Conservation (phyloP, 1,140 invertebrate genomes). For the Drosophila sp. region DNA sequence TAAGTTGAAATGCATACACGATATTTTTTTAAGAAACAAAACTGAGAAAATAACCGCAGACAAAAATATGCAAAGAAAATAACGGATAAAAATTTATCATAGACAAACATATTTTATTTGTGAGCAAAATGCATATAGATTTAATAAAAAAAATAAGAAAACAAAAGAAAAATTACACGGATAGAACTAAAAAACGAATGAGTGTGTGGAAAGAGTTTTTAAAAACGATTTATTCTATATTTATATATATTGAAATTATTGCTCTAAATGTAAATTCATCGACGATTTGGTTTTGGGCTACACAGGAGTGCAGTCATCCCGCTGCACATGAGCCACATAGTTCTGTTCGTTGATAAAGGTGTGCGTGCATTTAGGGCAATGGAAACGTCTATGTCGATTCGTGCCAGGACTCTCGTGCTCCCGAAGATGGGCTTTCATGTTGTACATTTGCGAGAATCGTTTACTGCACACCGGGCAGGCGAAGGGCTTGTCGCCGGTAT, state of each 20-base stretch:
- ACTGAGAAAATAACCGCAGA: constrained; percentile 59
- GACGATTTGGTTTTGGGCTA: constrained; percentile 17
- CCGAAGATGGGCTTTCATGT: constrained; percentile 70
- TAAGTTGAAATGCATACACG: constrained; percentile 44
- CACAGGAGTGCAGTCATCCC: constrained; percentile 60
- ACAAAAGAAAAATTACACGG: constrained; percentile 46
- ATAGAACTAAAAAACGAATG: constrained; percentile 35
- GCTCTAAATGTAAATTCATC: constrained; percentile 27
- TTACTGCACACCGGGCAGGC: constrained; percentile 89
- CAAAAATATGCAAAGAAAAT: constrained; percentile 60
- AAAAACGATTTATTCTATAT: constrained; percentile 12
- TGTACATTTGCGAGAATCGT: constrained; percentile 93
- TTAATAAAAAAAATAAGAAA: constrained; percentile 65
- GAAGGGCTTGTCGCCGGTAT: constrained; percentile 92
- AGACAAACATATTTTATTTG: constrained; percentile 79
- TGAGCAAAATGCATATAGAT: constrained; percentile 80
- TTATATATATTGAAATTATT: neutral
- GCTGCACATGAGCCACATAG: constrained; percentile 54
- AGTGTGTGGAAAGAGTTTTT: neutral
- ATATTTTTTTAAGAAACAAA: constrained; percentile 71
- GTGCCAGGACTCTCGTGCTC: constrained; percentile 70
- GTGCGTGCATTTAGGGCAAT: constrained; percentile 67
- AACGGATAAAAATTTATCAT: constrained; percentile 73
- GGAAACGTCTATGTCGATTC: constrained; percentile 67
- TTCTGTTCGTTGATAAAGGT: constrained; percentile 76